Percentiles rank a stretch among this genome's conserved stretches.
Evolutionary conservation across 2,888 invertebrate genomes (phyloP).

Genomic region (Limnephilus marmoratus): DNA sequence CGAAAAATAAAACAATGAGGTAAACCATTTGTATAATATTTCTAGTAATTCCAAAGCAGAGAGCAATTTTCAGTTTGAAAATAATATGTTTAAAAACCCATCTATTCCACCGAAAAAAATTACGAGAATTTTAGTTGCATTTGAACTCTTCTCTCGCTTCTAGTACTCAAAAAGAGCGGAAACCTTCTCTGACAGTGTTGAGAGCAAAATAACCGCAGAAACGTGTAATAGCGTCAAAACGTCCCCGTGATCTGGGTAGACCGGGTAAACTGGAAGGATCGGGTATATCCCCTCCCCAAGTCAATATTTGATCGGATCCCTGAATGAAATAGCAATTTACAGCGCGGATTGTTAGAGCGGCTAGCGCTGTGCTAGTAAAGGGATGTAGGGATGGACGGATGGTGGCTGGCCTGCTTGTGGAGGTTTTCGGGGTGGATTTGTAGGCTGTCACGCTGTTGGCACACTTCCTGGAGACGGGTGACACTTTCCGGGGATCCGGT

Average conservation of each 20-base stretch:
- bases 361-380: not conserved
- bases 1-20: too few species aligned
- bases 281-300: slow-evolving; percentile 50
- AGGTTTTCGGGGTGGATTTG: slow-evolving; percentile 11
- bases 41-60: too few species aligned
- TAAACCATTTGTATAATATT: too few species aligned
- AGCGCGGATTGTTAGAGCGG: slow-evolving; percentile 37
- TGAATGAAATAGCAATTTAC: slow-evolving; percentile 59
- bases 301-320: slow-evolving; percentile 61
- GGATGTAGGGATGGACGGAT: slow-evolving; percentile 10
- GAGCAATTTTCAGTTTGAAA: too few species aligned
- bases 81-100: too few species aligned
- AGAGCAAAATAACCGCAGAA: slow-evolving; percentile 27
- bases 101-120: not conserved
- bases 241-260: slow-evolving; percentile 39
- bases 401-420: slow-evolving; percentile 14
- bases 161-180: not conserved
- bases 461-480: slow-evolving; percentile 56
- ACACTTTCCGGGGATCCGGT: slow-evolving; percentile 30
- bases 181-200: slow-evolving; percentile 5
- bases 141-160: not conserved
- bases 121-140: not conserved
- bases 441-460: slow-evolving; percentile 45
- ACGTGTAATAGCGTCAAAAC: slow-evolving; percentile 27
- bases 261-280: slow-evolving; percentile 15